Percentiles rank a stretch among this genome's conserved stretches.
These are phyloP conservation scores for Onthophagus sagittarius DNA, from an alignment of 2,888 invertebrate species.

Conservation along the genomic window DNA sequence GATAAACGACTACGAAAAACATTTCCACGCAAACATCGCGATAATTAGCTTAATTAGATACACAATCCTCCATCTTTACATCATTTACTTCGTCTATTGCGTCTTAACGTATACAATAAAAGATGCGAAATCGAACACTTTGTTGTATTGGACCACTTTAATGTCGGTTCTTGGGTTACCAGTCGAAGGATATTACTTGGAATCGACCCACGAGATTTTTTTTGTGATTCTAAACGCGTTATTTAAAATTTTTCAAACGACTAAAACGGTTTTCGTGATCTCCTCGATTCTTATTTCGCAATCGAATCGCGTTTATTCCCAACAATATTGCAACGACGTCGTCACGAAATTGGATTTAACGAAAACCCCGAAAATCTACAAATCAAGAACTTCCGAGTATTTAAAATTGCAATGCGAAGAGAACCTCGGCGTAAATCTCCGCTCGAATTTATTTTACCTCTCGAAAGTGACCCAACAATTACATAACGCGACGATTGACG, in stretches of 20 bases:
- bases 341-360: background rate
- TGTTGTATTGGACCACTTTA: constrained; percentile 9
- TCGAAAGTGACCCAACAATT: constrained; percentile 16
- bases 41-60: constrained; percentile 18
- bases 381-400: constrained; percentile 14
- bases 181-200: background rate
- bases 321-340: background rate
- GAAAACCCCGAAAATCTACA: background rate
- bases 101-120: background rate
- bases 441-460: constrained; percentile 1
- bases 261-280: background rate
- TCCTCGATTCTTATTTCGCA: background rate
- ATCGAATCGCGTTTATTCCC: background rate
- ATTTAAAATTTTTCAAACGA: background rate
- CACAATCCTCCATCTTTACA: constrained; percentile 12
- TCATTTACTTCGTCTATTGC: constrained; percentile 18
- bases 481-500: constrained; percentile 13
- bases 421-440: constrained; percentile 6
- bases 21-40: constrained; percentile 10
- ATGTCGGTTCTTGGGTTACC: background rate
- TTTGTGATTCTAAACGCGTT: background rate
- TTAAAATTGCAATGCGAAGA: constrained; percentile 18
- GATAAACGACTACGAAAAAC: constrained; percentile 15
- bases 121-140: background rate
- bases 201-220: background rate